Percentiles rank a stretch among this genome's conserved stretches.
phyloP scores from a whole-genome alignment of 2,888 invertebrate species.

The Acanthopleura granulata region DNA sequence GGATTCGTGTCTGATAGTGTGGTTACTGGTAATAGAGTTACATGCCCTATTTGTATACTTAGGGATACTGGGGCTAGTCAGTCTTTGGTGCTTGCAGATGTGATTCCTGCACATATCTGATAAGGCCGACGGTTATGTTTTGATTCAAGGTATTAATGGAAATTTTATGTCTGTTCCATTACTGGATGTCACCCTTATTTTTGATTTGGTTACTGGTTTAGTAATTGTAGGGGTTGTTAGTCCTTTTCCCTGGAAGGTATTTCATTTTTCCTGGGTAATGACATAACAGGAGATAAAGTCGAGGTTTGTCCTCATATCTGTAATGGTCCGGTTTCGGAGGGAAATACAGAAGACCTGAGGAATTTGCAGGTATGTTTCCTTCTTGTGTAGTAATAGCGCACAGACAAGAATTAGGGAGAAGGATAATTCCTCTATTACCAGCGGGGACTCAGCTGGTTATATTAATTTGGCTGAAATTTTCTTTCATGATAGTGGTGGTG shows the following conservation, averaged over 20 bases:
- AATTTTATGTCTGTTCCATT: background rate
- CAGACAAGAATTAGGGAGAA: background rate
- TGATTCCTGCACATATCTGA: background rate
- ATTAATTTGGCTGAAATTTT: background rate
- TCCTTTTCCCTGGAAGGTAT: slow-evolving; percentile 13
- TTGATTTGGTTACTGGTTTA: slow-evolving; percentile 14
- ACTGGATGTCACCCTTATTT: background rate
- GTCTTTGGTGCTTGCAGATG: background rate
- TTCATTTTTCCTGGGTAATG: background rate
- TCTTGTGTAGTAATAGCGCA: slow-evolving; percentile 13
- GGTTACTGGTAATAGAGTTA: background rate
- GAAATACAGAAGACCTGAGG: background rate
- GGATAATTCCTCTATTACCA: background rate
- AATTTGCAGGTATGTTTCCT: background rate
- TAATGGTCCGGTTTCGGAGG: background rate
- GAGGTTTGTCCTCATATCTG: background rate
- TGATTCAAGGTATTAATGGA: slow-evolving; percentile 15
- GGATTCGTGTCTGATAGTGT: slow-evolving; percentile 1
- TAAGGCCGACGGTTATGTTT: background rate
- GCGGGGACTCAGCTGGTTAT: background rate
- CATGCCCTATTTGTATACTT: slow-evolving; percentile 9
- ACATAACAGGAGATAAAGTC: slow-evolving; percentile 20
- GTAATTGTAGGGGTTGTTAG: slow-evolving; percentile 10
- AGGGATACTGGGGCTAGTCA: slow-evolving; percentile 20
- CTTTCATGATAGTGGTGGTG: background rate